phyloP scores from a whole-genome alignment of 1,140 invertebrate genomes.

The Centruroides sculpturatus region DNA sequence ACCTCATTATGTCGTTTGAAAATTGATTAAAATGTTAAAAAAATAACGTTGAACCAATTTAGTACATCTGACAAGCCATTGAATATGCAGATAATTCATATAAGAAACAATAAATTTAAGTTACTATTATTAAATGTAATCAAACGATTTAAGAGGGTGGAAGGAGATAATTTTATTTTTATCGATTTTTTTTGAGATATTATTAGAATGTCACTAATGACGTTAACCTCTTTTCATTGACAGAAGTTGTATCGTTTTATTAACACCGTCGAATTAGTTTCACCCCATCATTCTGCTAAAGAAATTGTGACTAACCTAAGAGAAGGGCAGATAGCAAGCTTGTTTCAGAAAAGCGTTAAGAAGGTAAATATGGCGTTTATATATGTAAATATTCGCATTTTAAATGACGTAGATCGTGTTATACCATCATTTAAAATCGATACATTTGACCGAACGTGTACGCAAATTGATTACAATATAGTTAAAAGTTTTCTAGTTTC shows the following conservation, averaged over 20 bases:
- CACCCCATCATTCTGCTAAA: constrained; percentile 75
- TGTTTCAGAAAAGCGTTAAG: constrained; percentile 89
- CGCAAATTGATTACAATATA: too few species aligned
- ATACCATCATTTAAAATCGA: too few species aligned
- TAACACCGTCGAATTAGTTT: constrained; percentile 79
- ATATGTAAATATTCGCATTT: too few species aligned
- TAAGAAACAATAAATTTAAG: background rate
- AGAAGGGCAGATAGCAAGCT: constrained; percentile 75
- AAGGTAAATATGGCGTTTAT: constrained; percentile 41
- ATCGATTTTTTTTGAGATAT: too few species aligned
- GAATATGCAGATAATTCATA: background rate
- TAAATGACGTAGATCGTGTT: too few species aligned
- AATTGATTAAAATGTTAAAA: background rate
- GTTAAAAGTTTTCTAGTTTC: too few species aligned
- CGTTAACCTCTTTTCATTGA: background rate
- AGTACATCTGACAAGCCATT: too few species aligned
- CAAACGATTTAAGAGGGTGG: background rate
- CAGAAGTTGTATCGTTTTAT: constrained; percentile 84
- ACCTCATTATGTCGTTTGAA: background rate
- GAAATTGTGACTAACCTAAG: constrained; percentile 75
- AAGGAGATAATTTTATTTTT: background rate
- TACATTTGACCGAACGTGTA: too few species aligned
- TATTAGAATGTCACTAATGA: too few species aligned
- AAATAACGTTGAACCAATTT: background rate
- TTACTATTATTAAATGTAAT: background rate